Percentiles rank a stretch among this genome's conserved stretches.
These are phyloP conservation scores for Atopsyche davidsoni DNA, from an alignment of 1,140 invertebrate species.

Conservation along the genomic window DNA sequence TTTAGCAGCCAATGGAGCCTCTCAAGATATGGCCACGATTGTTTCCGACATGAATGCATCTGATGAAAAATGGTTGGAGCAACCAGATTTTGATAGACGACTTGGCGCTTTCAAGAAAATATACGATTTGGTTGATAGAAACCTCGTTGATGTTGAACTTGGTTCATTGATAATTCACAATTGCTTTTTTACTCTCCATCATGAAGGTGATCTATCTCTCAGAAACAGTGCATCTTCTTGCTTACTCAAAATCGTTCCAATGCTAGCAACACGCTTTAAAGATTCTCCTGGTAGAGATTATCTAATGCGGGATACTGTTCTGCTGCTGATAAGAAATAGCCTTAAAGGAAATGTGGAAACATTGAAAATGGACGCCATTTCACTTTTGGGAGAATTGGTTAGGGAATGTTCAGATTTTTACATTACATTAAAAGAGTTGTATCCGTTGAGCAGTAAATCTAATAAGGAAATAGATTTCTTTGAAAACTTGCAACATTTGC, in stretches of 20 bases:
- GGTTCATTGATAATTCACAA: conserved; percentile 72
- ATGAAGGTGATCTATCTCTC: conserved; percentile 76
- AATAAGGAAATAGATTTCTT: conserved; percentile 91
- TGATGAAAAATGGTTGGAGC: conserved; percentile 79
- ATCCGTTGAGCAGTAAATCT: conserved; percentile 59
- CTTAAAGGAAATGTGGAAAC: conserved; percentile 61
- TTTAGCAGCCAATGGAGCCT: conserved; percentile 42
- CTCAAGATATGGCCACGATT: conserved; percentile 41
- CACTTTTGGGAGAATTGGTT: conserved; percentile 66
- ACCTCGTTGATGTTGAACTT: conserved; percentile 57
- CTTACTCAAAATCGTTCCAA: conserved; percentile 59
- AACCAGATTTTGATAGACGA: conserved; percentile 82
- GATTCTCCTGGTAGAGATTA: conserved; percentile 51
- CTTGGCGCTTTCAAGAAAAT: conserved; percentile 67
- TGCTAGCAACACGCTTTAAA: conserved; percentile 50
- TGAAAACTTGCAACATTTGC: conserved; percentile 84
- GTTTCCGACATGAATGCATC: conserved; percentile 76
- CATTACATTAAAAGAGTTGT: conserved; percentile 68
- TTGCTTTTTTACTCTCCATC: conserved; percentile 71
- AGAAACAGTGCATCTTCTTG: conserved; percentile 70
- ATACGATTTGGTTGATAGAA: conserved; percentile 50
- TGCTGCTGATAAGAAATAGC: conserved; percentile 61
- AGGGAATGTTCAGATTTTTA: conserved; percentile 64
- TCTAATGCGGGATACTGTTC: conserved; percentile 65
- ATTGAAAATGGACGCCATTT: conserved; percentile 69